Conservation (phyloP, 2,888 invertebrate genomes). For the Lepetodrilus schrolli region DNA sequence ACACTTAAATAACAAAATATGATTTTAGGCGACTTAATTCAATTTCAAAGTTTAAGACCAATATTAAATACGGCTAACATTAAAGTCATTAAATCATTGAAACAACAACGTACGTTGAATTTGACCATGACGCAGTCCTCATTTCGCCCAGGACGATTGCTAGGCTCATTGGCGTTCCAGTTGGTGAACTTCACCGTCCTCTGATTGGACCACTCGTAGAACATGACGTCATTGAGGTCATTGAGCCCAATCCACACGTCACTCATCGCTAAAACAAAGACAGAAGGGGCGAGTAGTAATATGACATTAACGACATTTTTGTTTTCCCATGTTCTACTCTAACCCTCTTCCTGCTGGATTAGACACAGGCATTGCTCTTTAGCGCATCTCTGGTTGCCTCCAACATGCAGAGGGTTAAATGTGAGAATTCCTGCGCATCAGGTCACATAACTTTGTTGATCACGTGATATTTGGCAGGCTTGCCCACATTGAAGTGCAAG, state of each 20-base stretch:
- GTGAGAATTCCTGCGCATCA: no score
- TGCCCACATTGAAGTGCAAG: no score
- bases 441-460: no score
- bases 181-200: slow-evolving; percentile 61
- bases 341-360: no score
- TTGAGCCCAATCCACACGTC: slow-evolving; percentile 67
- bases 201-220: slow-evolving; percentile 62
- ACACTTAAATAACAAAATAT: no score
- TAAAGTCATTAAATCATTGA: neutral
- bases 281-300: neutral
- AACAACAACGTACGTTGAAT: slow-evolving; percentile 29
- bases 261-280: neutral
- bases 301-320: neutral
- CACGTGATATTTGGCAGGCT: no score
- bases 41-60: no score
- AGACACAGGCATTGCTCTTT: no score
- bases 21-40: no score
- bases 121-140: slow-evolving; percentile 62
- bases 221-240: slow-evolving; percentile 49
- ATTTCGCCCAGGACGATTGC: slow-evolving; percentile 43
- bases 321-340: neutral
- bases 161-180: slow-evolving; percentile 64
- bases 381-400: no score
- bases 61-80: no score
- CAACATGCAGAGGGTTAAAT: no score